Evolutionary conservation across 2,113 vertebrate species (phyloP).

Genomic region (Amblyornis subalaris): DNA sequence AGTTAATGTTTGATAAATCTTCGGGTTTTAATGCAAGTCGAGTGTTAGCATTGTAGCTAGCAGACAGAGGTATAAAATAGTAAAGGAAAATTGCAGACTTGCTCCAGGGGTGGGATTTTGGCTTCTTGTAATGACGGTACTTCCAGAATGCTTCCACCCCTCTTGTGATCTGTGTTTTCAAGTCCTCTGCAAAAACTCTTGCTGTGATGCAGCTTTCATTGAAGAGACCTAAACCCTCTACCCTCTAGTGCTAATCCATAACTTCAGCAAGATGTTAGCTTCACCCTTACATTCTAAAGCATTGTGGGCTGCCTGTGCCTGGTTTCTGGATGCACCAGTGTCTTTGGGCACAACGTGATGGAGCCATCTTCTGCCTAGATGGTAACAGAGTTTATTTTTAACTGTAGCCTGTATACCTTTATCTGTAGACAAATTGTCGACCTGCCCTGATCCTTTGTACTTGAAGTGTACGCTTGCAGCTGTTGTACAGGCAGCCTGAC

Average conservation of each 20-base stretch:
- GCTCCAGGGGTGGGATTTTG: not conserved
- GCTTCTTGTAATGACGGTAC: not conserved
- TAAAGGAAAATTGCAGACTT: not conserved
- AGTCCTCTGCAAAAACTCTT: not conserved
- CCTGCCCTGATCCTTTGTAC: not conserved
- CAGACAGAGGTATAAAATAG: not conserved
- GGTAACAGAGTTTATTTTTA: not conserved
- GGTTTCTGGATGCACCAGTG: not conserved
- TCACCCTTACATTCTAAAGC: not conserved
- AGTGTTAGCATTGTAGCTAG: not conserved
- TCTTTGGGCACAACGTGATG: not conserved
- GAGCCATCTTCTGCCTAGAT: not conserved
- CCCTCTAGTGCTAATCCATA: not conserved
- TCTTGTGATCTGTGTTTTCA: not conserved
- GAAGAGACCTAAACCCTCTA: not conserved
- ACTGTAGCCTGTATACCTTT: not conserved
- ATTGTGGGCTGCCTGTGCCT: not conserved
- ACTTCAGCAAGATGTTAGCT: not conserved
- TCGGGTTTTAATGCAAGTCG: not conserved
- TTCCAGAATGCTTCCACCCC: not conserved
- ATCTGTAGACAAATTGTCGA: not conserved
- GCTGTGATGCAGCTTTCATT: not conserved
- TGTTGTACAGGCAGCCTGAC: not conserved
- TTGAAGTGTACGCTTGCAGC: fast-evolving
- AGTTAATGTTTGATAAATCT: not conserved